These are phyloP conservation scores for Manis javanica DNA, from an alignment of 2,797 vertebrate species.

Conservation along the genomic window DNA sequence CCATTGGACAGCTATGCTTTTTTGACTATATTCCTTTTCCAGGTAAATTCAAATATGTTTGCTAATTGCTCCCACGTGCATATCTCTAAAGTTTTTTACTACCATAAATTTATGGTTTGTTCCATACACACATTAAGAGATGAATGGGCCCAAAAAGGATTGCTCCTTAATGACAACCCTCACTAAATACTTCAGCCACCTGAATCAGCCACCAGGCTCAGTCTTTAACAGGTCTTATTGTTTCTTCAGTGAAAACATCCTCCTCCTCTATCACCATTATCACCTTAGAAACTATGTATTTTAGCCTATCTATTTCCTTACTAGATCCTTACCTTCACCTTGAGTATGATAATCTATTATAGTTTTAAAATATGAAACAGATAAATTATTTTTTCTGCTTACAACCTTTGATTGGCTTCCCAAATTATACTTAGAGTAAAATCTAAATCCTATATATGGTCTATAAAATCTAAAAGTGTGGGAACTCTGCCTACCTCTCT, in stretches of 20 bases:
- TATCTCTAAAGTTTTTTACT: background rate
- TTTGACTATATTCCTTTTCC: background rate
- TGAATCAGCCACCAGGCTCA: background rate
- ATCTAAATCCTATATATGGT: background rate
- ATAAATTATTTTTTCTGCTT: background rate
- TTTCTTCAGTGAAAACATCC: background rate
- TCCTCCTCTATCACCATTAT: background rate
- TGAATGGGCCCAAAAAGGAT: accelerated
- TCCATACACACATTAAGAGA: background rate
- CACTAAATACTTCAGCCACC: background rate
- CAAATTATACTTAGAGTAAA: background rate
- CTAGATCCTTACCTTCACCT: background rate
- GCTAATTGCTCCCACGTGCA: background rate
- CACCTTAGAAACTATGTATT: background rate
- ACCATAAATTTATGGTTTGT: background rate
- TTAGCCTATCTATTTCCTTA: background rate
- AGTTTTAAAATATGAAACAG: background rate
- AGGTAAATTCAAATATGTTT: background rate
- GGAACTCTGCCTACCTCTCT: background rate
- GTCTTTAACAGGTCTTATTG: background rate
- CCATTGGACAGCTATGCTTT: background rate
- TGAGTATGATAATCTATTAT: background rate
- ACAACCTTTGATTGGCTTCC: background rate
- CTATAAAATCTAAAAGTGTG: background rate
- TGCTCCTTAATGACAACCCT: background rate